Evolutionary conservation across 2,797 vertebrate genomes (phyloP), one percentile per base, ranked within the genome.

Genomic region (Bryconaethiops microstoma): DNA sequence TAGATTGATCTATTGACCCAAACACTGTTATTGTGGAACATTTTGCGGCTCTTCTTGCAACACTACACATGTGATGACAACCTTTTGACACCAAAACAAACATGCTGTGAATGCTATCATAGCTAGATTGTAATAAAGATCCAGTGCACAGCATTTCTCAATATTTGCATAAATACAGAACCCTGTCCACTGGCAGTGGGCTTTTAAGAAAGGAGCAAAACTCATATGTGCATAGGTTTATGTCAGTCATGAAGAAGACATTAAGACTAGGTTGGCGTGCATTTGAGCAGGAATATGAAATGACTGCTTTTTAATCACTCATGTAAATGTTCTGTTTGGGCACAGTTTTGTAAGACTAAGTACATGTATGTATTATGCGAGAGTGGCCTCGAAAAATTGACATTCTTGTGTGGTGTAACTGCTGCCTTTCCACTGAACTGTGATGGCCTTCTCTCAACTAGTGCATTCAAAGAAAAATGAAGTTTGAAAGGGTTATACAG

Each of bases 401-500:
- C 17, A 21, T 73, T 73, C 16, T 19, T 57, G 16, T 35, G 70
- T 17, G 1, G 1, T 25, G 16, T 52, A 39, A 73, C 13, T 2
- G 25, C 13, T 2, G 25, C 9, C 55, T 23, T 25, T 60, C 12
- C 52, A 42, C 55, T 74, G 55, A 45, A 23, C n/a, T 23, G 35
- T 23, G 35, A 23, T 40, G 72, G 21, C 39, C 60, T 60, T 60
- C 55, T 45, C 35, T 59, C 70, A 55, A 23, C 52, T 25, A 25
- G 16, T 57, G 68, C 25, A 55, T 40, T 57, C 9, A 14, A 60
- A 45, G 35, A 45, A 60, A 23, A 60, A 16, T 60, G 39, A 60
- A 21, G 39, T 60, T 25, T 74, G 72, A 74, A 74, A 40, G 72
- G 55, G 39, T 60, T 60, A 21, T 74, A 13, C 17, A 57, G 72